Conservation (phyloP, 2,888 invertebrate genomes). For the Phengaris arion region DNA sequence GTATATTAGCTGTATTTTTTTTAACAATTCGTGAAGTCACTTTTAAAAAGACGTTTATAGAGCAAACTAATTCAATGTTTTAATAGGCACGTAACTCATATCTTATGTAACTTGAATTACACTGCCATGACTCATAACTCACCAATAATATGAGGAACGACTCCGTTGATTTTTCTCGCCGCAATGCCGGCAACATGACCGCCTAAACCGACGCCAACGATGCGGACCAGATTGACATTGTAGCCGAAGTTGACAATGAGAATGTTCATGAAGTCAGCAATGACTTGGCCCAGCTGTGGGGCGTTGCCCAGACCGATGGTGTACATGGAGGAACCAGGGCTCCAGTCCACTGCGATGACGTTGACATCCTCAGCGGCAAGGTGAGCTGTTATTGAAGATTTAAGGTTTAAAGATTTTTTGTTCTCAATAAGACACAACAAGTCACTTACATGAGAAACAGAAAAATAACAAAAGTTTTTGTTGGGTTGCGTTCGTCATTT, state of each 20-base stretch:
- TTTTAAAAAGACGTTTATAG: too few relatives aligned
- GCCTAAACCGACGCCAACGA: constrained; percentile 69
- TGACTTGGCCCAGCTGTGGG: constrained; percentile 54
- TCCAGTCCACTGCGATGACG: constrained; percentile 70
- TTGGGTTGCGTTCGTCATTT: too few relatives aligned
- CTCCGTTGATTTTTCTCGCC: constrained; percentile 50
- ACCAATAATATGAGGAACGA: constrained; percentile 62
- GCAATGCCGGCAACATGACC: constrained; percentile 71
- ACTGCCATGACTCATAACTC: constrained; percentile 36
- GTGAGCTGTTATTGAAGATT: constrained; percentile 51
- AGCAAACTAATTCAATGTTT: too few relatives aligned
- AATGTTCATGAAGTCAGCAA: constrained; percentile 65
- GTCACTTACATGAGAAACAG: too few relatives aligned
- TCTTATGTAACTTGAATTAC: too few relatives aligned
- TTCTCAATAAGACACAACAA: too few relatives aligned
- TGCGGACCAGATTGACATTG: constrained; percentile 48
- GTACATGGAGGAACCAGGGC: constrained; percentile 51
- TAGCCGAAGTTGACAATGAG: constrained; percentile 54
- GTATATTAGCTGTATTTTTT: too few relatives aligned
- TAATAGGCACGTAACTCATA: too few relatives aligned
- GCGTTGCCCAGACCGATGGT: constrained; percentile 58
- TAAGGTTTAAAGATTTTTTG: too few relatives aligned
- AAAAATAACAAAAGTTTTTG: too few relatives aligned
- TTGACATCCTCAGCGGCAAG: constrained; percentile 58
- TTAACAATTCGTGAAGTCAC: too few relatives aligned